These are phyloP conservation scores for Eugnorisma glareosa DNA, from an alignment of 2,888 invertebrate genomes.

Conservation along the genomic window DNA sequence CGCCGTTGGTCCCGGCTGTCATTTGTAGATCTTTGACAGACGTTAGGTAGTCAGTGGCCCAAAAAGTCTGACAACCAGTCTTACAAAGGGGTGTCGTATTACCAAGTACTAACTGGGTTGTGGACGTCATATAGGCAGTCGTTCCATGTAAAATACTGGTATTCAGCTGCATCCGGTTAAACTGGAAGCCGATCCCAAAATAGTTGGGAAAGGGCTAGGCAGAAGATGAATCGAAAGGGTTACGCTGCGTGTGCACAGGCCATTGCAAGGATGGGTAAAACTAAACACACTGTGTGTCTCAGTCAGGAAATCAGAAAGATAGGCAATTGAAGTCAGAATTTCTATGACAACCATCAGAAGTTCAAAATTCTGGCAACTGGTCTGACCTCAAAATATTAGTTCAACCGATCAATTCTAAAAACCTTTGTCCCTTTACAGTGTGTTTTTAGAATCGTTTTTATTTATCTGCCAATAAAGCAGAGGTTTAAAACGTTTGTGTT, in stretches of 20 bases:
- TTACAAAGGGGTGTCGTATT: no score
- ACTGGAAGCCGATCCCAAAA: no score
- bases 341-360: neutral
- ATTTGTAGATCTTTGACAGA: no score
- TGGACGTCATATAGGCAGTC: no score
- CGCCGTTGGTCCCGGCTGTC: no score
- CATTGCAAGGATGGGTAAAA: neutral
- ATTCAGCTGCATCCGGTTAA: no score
- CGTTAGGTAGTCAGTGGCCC: no score
- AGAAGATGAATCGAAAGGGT: neutral
- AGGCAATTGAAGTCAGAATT: neutral
- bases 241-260: neutral
- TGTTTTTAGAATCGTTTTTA: neutral
- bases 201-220: no score
- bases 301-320: neutral
- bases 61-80: no score
- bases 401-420: neutral
- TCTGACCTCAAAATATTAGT: neutral
- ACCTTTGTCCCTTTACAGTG: neutral
- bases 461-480: neutral
- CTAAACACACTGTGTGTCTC: no score
- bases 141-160: no score
- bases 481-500: neutral
- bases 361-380: neutral
- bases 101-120: no score